Evolutionary conservation across 2,888 invertebrate species (phyloP), one percentile per base, ranked within the genome.

Genomic region (Oithona nana): DNA sequence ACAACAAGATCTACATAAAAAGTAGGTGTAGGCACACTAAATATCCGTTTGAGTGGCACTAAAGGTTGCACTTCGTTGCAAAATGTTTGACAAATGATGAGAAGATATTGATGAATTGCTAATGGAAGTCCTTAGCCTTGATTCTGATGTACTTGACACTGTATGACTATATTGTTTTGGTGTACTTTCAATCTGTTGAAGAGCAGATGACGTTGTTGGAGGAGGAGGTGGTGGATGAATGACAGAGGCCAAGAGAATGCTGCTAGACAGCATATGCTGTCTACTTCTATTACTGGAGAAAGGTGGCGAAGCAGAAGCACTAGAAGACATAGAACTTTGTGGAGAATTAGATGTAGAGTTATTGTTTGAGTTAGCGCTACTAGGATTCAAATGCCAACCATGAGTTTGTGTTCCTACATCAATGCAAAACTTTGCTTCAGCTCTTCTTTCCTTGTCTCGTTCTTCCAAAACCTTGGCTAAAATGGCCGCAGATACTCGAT

Each of bases 401-500:
- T 62, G 56, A 1, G 56, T 56, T 28, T 62, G 62, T 11, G 62
- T 62, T 20, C 62, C 62, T 11, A 62, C 54, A 31, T 62, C 62
- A 28, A 62, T 62, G 24, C 62, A 62, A n/a, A 62, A 62, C 56
- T 62, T 62, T 1, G 28, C 30, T 6, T 54, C 54, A 31, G 61
- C 56, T 26, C 64, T 62, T n/a, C 66, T 62, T 68, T 88, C 88
- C 55, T 67, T 67, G 39, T 68, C 67, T 65, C 86, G 79, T 69
- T 89, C 88, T 73, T 90, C 87, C 30, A 92, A 76, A 65, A 89
- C 86, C 77, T 89, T 89, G 1, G 89, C 88, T 85, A 90, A 86
- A 60, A 88, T 83, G 11, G 88, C 85, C 28, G 89, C 88, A 2
- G 89, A 89, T 16, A 85, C 83, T 13, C 49, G 39, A 48, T 59